These are phyloP conservation scores for Tupaia tana DNA, from an alignment of 2,113 vertebrate genomes.

Conservation along the genomic window DNA sequence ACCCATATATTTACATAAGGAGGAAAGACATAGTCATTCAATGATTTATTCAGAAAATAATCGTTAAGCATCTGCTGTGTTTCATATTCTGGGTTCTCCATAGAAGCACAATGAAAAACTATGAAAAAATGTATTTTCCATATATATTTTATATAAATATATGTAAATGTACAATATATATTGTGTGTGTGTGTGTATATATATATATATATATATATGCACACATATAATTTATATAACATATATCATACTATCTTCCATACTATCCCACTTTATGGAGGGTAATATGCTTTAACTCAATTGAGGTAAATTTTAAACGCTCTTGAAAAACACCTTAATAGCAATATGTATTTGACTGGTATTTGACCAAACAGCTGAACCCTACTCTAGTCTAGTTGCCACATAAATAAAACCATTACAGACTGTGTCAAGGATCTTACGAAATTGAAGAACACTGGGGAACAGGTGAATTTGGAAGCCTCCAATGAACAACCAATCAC, in stretches of 20 bases:
- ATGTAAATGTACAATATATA: too few relatives aligned
- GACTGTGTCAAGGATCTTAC: not conserved
- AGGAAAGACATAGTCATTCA: not conserved
- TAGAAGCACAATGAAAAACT: not conserved
- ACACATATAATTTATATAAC: too few relatives aligned
- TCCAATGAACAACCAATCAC: not conserved
- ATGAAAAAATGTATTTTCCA: not conserved
- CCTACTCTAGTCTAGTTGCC: not conserved
- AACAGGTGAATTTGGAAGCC: not conserved
- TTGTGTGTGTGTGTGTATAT: not conserved
- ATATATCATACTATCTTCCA: too few relatives aligned
- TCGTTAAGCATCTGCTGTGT: not conserved
- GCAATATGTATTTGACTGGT: not conserved
- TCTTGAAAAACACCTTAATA: not conserved
- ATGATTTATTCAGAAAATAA: constrained; percentile 43
- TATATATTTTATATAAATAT: not conserved
- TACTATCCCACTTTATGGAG: not conserved
- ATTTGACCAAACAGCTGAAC: not conserved
- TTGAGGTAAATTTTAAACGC: not conserved
- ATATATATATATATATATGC: not conserved
- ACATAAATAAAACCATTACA: not conserved
- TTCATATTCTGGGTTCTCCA: not conserved
- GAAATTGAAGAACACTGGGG: not conserved
- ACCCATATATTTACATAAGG: not conserved
- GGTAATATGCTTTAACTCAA: not conserved